Percentiles rank a stretch among this genome's conserved stretches.
These are phyloP conservation scores for Drosophila stalkeri DNA, from an alignment of 2,888 invertebrate species.

Conservation along the genomic window DNA sequence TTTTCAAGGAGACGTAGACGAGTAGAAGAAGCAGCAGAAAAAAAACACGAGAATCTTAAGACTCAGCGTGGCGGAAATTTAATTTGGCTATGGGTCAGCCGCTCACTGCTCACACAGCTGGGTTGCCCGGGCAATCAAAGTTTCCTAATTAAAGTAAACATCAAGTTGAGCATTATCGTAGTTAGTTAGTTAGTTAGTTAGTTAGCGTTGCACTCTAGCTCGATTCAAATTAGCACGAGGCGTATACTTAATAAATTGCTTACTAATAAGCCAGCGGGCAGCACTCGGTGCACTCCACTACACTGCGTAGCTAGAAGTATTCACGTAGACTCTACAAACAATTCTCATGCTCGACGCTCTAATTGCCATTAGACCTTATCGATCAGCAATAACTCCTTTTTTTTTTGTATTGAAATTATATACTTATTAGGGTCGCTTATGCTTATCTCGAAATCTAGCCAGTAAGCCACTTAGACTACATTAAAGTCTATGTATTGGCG, in stretches of 20 bases:
- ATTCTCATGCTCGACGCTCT: not conserved
- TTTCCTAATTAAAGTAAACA: constrained; percentile 65
- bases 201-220: constrained; percentile 15
- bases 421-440: constrained; percentile 2
- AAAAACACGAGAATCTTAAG: constrained; percentile 14
- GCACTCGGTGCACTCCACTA: not conserved
- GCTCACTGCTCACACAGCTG: constrained; percentile 36
- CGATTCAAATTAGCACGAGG: constrained; percentile 48
- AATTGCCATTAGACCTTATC: constrained; percentile 7
- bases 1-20: constrained; percentile 21
- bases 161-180: constrained; percentile 26
- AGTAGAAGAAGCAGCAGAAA: not conserved
- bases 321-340: not conserved
- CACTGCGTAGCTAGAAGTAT: no score
- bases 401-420: constrained; percentile 16
- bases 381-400: not conserved
- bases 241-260: constrained; percentile 54
- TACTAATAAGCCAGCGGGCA: constrained; percentile 16
- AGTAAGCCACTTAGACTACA: constrained; percentile 1
- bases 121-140: constrained; percentile 62
- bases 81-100: constrained; percentile 49
- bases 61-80: constrained; percentile 52
- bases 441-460: constrained; percentile 2
- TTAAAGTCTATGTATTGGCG: not conserved
- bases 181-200: constrained; percentile 6